Evolutionary conservation across 2,113 vertebrate genomes (phyloP), one percentile per base, ranked within the genome.

Genomic region (Grantiella picta): DNA sequence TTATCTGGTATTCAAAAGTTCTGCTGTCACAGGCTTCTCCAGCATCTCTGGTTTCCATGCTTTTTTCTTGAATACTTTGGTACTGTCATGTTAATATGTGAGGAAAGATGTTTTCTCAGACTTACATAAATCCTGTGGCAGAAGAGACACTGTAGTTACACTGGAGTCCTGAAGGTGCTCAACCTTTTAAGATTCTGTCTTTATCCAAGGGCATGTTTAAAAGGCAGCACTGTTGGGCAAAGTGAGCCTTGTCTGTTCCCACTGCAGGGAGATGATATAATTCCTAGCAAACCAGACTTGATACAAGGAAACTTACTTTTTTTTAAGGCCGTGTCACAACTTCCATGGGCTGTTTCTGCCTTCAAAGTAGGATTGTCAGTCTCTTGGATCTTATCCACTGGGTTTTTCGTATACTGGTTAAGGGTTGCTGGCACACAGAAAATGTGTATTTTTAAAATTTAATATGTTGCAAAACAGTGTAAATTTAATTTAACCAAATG

Each of bases 11-110:
- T 97, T 97, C 92, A 94, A 88, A 96, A 97, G 93, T 95, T 96
- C 97, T 93, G 56, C 86, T 95, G 86, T 95, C 93, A 86, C 78
- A 82, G 65, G 36, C 66, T 82, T 23, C 73, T 73, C 61, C 38
- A 73, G 29, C 49, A 69, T 96, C 95, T 97, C 96, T 93, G 71
- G 59, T 98, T 97, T 96, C 97, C 45, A 22, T 66, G 54, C 50
- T 68, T 82, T 90, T 92, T 68, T 73, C 92, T 66, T 52, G 35
- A 94, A 79, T 83, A n/a, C 77, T 89, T 95, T 60, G 90, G 79
- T 94, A 63, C 70, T 76, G 56, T 88, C 60, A 28, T 61, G 88
- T 87, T 94, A 89, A 81, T 92, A 87, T 61, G 89, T 73, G 86
- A 88, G 65, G 64, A 92, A 89, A 84, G 93, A 77, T 91, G 31